Base-by-base conservation (phyloP, 2,797 vertebrate genomes). In the Bufotes viridis region DNA sequence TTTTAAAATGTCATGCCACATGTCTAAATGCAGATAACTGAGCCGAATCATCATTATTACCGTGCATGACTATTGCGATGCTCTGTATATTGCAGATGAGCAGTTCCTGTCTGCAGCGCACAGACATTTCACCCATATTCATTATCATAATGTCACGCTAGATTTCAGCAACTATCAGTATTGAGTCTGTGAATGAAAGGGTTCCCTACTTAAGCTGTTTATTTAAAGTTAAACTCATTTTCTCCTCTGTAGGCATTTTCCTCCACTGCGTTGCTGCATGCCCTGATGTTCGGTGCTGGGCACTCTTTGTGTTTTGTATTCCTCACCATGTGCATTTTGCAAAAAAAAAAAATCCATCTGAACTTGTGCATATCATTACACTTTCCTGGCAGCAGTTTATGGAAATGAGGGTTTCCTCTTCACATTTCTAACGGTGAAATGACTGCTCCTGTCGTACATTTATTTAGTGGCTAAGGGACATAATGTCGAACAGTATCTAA, bases 301-400 rank as follows among this genome's bases (percentile, higher is more conserved):
- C 70, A 85, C 57, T 34, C 67, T 51, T 76, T 63, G 72, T 85
- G 72, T 85, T 85, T 85, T 75, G 72, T 85, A 76, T 85, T 85
- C 70, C 72, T 85, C 58, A 34, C 51, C 60, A 74, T 76, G 83
- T 74, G 67, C 83, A 61, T 42, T 60, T 74, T 76, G 83, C 70
- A 76, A 53, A 24, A 85, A 76, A 53, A 42, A 42, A 82, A 85
- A 76, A 85, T 86, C 75, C 84, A 86, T 86, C 75, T 86, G 84
- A 78, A 86, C 60, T 78, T 86, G 74, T 51, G 70, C 74, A 78
- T 86, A 78, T 85, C 84, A 85, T 78, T 86, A 78, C 65, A 86
- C 78, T 78, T 86, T 86, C 60, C 61, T 86, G 84, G 74, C 84
- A 78, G 84, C 84, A 78, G 84, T 78, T 85, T 76, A 85, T 85